Percentiles rank a stretch among this genome's conserved stretches.
Conservation (phyloP, 2,888 invertebrate species). For the Conops quadrifasciatus region DNA sequence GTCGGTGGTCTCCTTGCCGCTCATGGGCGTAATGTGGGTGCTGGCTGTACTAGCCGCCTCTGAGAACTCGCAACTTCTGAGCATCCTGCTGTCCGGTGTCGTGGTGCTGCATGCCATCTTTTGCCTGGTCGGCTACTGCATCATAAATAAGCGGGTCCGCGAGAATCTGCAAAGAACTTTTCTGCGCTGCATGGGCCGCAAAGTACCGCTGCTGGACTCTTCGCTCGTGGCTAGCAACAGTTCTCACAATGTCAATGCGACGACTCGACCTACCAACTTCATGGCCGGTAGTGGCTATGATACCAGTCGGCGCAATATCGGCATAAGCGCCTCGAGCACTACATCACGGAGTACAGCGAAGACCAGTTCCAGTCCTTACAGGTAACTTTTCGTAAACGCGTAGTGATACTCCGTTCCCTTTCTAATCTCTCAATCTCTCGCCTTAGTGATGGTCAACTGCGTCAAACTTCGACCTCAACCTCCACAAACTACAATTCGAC, state of each 20-base stretch:
- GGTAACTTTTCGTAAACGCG: conserved; percentile 67
- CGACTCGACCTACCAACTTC: conserved; percentile 58
- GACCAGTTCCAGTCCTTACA: conserved; percentile 92
- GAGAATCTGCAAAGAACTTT: conserved; percentile 72
- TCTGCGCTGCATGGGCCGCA: conserved; percentile 80
- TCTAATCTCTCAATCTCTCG: neutral
- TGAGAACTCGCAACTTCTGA: conserved; percentile 76
- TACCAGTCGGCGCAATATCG: conserved; percentile 78
- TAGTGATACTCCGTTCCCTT: neutral
- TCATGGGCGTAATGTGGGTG: conserved; percentile 88
- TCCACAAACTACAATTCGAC: conserved; percentile 88
- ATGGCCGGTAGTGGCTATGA: conserved; percentile 66
- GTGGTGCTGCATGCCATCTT: conserved; percentile 83
- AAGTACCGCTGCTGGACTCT: conserved; percentile 81
- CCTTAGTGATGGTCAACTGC: conserved; percentile 79
- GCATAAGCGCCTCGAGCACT: conserved; percentile 94
- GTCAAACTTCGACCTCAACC: conserved; percentile 85
- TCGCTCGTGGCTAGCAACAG: conserved; percentile 78
- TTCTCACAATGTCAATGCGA: conserved; percentile 76
- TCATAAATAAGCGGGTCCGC: conserved; percentile 84
- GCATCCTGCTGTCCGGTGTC: conserved; percentile 79
- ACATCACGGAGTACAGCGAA: conserved; percentile 94
- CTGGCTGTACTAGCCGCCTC: conserved; percentile 81
- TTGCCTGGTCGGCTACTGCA: conserved; percentile 85
- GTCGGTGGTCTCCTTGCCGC: conserved; percentile 84